Base-by-base conservation (phyloP, 2,888 invertebrate species). In the Ommatoiulus sabulosus region DNA sequence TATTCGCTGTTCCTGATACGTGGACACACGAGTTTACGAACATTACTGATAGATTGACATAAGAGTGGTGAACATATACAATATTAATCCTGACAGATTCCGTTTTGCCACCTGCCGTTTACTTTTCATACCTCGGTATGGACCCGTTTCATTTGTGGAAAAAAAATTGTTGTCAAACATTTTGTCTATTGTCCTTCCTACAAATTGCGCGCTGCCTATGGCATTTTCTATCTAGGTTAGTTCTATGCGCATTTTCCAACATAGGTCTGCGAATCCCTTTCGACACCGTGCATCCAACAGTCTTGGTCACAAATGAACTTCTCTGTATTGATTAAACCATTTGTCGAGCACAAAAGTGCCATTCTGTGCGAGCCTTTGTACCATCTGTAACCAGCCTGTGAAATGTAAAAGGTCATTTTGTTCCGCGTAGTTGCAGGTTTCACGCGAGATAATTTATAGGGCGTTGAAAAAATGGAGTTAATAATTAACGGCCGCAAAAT, bases 261-360 rank as follows among this genome's bases (percentile, higher is more conserved):
- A 24, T 63, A 20, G 63, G 5, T 10, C 57, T 12, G 63, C 63
- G 63, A 63, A 63, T 63, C 63, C 63, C 4, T 24, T 72, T 4
- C n/a, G n/a, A n/a, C 24, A 72, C 24, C 5, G 4, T 72, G 72
- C 24, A 35, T 10, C 35, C 24, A 35, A 12, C 35, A 80, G 80
- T 80, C 35, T 80, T 80, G 80, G 80, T 80, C 80, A 35, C 80
- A 80, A 80, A 80, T 80, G 80, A 80, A 80, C 80, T 80, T 80
- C 35, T 35, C 80, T 2, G 80, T 80, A 80, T 80, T 80, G 80
- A 80, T 80, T 80, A 80, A 80, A 80, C 80, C 80, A 80, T 80
- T 80, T 80, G 80, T 80, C 24, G 80, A 24, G 80, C 35, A 80
- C 80, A 80, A 80, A 80, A 80, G 80, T 80, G 80, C 35, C 35